Percentiles rank a stretch among this genome's conserved stretches.
Evolutionary conservation across 1,140 invertebrate species (phyloP).

Genomic region (Saccostrea echinata): DNA sequence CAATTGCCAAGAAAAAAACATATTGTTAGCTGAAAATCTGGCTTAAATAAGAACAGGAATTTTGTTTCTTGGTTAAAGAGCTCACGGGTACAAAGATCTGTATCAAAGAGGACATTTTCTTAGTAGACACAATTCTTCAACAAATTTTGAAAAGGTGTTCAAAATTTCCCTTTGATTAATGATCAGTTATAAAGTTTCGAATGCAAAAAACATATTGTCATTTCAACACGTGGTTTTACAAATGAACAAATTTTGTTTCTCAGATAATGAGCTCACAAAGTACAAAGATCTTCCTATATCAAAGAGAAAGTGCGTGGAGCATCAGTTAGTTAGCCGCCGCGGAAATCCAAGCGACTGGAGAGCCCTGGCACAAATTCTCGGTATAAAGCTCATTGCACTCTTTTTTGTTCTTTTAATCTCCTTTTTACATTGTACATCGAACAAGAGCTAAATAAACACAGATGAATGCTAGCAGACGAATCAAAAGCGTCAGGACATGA

Average conservation of each 20-base stretch:
- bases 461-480: neutral
- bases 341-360: constrained; percentile 64
- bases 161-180: too few species aligned
- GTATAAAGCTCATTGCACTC: neutral
- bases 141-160: too few species aligned
- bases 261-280: constrained; percentile 65
- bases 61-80: too few species aligned
- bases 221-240: constrained; percentile 13
- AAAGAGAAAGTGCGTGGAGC: constrained; percentile 68
- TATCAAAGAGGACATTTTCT: too few species aligned
- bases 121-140: too few species aligned
- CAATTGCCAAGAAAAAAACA: too few species aligned
- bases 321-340: constrained; percentile 43
- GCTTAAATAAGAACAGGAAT: too few species aligned
- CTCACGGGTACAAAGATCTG: too few species aligned
- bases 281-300: constrained; percentile 66
- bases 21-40: too few species aligned
- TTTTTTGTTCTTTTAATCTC: constrained; percentile 37
- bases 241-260: constrained; percentile 48
- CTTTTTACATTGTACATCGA: neutral
- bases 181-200: too few species aligned
- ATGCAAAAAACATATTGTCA: neutral
- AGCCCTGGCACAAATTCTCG: constrained; percentile 55
- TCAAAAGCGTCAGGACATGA: neutral
- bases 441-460: neutral